Base-by-base conservation (phyloP, 2,888 invertebrate genomes). In the Ptychoptera contaminata region DNA sequence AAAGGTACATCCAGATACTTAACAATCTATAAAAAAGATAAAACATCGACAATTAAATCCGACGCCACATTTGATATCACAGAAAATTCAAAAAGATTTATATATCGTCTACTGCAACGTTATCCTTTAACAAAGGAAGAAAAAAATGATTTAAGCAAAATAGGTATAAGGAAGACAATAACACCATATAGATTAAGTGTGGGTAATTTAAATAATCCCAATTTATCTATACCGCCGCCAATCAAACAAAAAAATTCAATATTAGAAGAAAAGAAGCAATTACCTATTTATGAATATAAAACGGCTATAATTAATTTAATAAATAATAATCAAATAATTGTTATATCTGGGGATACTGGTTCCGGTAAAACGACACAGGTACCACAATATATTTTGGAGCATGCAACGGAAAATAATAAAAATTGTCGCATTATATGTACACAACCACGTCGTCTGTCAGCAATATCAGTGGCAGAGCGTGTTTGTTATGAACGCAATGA, bases 361-460 rank as follows among this genome's bases (percentile, higher is more conserved):
- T 87, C 85, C 44, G 94, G 94, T 1, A 94, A 94, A 71, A 92
- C 93, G 0, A 94, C 94, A 0, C 94, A 94, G 71, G 74, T 97
- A 36, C 94, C 96, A 0, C 96, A 97, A 58, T 86, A 83, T 56
- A 77, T 97, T 51, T 65, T 97, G 49, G 90, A 94, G 54, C 74
- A 86, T 62, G 77, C 70, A 52, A 70, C 66, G 54, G 68, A 58
- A 53, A 70, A 61, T 52, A 71, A 73, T 46, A 71, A 71, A 54
- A 73, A 76, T 0, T 85, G 88, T 49, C 74, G 91, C 43, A 82
- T 98, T 50, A 77, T 96, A 58, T 92, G 92, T 59, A 91, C 93
- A 0, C 92, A 97, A 65, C 96, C 97, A 0, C 71, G 94, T 39
- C 71, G 94, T 53, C 77, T 97, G 44, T 86, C 93, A 0, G 93